Conservation (phyloP, 2,113 vertebrate species). For the Cephalopterus ornatus region DNA sequence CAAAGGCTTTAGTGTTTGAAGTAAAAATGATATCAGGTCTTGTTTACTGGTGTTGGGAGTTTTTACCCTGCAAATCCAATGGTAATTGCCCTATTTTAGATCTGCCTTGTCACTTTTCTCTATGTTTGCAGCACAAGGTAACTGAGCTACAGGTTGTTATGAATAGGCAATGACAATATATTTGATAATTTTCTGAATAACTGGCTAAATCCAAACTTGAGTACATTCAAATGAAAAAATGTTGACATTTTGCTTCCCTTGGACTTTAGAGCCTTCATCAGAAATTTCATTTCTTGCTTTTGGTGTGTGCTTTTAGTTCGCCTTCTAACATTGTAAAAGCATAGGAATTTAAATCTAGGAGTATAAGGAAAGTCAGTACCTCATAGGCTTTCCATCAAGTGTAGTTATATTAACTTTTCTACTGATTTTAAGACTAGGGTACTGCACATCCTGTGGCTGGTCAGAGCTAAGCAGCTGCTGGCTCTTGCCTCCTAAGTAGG, state of each 20-base stretch:
- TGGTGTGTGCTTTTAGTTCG: neutral
- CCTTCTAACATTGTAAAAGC: neutral
- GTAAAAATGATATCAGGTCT: neutral
- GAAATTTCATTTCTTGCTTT: neutral
- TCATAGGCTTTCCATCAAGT: neutral
- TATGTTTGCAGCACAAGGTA: neutral
- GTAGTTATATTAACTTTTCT: neutral
- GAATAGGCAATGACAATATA: neutral
- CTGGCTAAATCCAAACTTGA: neutral
- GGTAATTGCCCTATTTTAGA: neutral
- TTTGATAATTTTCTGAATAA: neutral
- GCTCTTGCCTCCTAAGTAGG: neutral
- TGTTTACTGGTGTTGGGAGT: neutral
- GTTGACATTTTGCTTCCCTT: neutral
- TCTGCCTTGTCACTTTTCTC: neutral
- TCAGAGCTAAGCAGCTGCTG: neutral
- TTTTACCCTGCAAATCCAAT: neutral
- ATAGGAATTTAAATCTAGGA: neutral
- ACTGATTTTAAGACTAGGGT: neutral
- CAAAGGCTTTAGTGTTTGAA: neutral
- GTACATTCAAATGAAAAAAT: neutral
- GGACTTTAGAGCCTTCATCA: neutral
- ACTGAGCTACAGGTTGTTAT: neutral
- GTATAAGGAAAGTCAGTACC: neutral
- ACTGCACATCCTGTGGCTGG: no score